phyloP scores from a whole-genome alignment of 2,888 invertebrate species.

The Branchipolynoe longqiensis region DNA sequence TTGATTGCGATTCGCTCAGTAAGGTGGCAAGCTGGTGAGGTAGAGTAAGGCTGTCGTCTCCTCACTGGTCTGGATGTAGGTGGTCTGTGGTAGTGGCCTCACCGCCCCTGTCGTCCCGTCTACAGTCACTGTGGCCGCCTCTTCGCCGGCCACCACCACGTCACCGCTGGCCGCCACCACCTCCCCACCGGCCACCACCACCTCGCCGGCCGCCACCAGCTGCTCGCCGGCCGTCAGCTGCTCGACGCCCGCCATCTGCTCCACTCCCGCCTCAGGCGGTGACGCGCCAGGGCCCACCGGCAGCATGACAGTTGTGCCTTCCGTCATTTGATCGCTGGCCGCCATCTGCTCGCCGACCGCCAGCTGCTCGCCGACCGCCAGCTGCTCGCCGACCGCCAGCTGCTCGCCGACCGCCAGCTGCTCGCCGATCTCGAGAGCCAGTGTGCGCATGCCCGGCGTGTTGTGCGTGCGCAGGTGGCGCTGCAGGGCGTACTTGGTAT shows the following conservation, averaged over 20 bases:
- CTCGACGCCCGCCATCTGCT: neutral
- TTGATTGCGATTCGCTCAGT: too few species aligned
- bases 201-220: conserved; percentile 10
- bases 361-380: neutral
- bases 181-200: neutral
- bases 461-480: conserved; percentile 80
- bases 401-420: neutral
- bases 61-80: conserved; percentile 53
- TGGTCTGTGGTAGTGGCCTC: conserved; percentile 38
- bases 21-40: conserved; percentile 44
- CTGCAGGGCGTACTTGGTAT: conserved; percentile 81
- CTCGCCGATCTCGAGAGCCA: conserved; percentile 45
- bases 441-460: conserved; percentile 51
- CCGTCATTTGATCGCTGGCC: neutral
- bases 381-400: neutral
- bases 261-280: neutral
- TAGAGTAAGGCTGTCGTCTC: conserved; percentile 55
- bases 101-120: neutral
- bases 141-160: too few species aligned
- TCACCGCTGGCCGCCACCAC: neutral
- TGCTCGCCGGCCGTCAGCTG: neutral
- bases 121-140: neutral
- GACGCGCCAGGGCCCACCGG: too few species aligned
- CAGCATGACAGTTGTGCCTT: neutral
- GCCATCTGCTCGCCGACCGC: conserved; percentile 22